Conservation (phyloP, 2,797 vertebrate genomes). For the Nannoperca australis region DNA sequence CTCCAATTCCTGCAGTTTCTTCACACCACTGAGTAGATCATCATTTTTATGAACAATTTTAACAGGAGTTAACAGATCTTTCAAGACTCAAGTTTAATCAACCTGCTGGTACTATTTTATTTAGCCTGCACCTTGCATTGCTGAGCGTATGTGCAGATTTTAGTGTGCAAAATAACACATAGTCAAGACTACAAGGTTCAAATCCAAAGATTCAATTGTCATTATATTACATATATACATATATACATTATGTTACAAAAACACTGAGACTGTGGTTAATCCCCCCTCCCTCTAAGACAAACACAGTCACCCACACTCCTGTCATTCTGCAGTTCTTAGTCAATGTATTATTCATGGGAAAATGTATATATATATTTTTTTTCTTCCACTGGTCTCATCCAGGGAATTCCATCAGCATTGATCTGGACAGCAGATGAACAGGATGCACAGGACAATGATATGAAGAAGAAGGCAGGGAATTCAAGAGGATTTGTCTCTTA, state of each 20-base stretch:
- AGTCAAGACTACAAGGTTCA: not conserved
- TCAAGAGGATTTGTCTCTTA: slow-evolving; percentile 56
- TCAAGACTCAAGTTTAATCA: not conserved
- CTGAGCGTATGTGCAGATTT: not conserved
- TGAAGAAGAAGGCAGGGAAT: slow-evolving; percentile 44
- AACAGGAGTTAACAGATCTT: not conserved
- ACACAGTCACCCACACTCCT: slow-evolving; percentile 44
- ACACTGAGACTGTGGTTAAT: not conserved
- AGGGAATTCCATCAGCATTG: slow-evolving; percentile 76
- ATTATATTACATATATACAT: not conserved
- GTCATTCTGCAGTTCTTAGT: slow-evolving; percentile 48
- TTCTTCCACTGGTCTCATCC: slow-evolving; percentile 48
- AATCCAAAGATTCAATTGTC: not conserved
- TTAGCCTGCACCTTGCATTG: not conserved
- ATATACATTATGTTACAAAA: slow-evolving; percentile 7
- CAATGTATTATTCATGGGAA: slow-evolving; percentile 71
- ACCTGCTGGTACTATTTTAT: not conserved
- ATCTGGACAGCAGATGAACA: slow-evolving; percentile 63
- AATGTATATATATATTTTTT: slow-evolving; percentile 47
- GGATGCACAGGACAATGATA: slow-evolving; percentile 52
- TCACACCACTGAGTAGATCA: not conserved
- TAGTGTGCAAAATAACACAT: slow-evolving; percentile 7
- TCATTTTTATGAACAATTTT: not conserved
- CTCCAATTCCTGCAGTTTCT: not conserved
- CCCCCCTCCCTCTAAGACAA: not conserved